A percentile compares a stretch with the other conserved stretches of the same genome.
These are phyloP conservation scores for Drymonia ruficornis DNA, from an alignment of 2,888 invertebrate genomes.

Conservation along the genomic window DNA sequence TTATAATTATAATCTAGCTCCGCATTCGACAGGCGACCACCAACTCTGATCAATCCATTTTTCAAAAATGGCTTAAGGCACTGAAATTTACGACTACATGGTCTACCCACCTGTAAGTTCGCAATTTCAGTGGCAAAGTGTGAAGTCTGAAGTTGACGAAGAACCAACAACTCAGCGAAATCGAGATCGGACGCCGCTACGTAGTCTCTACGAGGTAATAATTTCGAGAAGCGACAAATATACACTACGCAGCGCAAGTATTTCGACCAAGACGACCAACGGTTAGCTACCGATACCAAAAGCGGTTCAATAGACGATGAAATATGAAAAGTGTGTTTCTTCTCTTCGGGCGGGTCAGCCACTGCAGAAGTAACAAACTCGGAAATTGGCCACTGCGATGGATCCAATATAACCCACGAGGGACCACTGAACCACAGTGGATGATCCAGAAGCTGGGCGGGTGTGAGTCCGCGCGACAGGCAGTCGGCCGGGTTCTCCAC, in stretches of 20 bases:
- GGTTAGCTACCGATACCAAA: neutral
- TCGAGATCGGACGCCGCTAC: neutral
- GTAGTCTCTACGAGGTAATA: neutral
- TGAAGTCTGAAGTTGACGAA: neutral
- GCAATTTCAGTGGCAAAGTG: conserved; percentile 3
- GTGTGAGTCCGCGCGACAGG: conserved; percentile 19
- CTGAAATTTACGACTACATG: neutral
- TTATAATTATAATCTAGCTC: neutral
- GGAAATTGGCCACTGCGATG: neutral
- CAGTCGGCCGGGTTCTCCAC: conserved; percentile 10
- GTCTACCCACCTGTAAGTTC: neutral
- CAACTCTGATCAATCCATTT: conserved; percentile 1
- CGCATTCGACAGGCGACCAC: conserved; percentile 1
- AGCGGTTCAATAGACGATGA: neutral
- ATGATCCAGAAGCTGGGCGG: conserved; percentile 9
- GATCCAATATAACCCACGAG: neutral
- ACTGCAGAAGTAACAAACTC: neutral
- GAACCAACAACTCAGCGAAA: conserved; percentile 1
- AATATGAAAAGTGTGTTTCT: neutral
- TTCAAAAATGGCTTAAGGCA: conserved; percentile 4
- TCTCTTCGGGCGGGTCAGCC: neutral
- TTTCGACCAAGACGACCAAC: conserved; percentile 7
- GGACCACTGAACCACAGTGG: conserved; percentile 2
- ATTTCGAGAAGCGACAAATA: conserved; percentile 1
- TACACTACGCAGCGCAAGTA: conserved; percentile 1